Evolutionary conservation across 2,888 invertebrate species (phyloP), one percentile per base, ranked within the genome.

Genomic region (Anthophora plumipes): DNA sequence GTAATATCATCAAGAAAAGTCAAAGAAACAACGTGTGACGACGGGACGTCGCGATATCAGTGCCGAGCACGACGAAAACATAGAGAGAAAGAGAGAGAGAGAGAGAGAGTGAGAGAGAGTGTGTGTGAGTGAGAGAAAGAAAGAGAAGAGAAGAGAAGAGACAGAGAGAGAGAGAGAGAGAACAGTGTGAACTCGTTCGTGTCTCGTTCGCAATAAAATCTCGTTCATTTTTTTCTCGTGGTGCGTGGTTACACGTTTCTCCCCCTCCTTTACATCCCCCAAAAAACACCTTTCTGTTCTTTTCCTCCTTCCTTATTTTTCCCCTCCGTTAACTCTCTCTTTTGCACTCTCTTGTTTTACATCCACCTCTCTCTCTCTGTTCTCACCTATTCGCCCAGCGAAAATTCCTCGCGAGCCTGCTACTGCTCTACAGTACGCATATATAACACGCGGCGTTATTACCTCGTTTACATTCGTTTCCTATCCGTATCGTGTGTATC

Each of bases 171-270:
- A 61, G 69, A 54, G 43, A 54, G 68, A 50, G 75, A 61, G 48
- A 70, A 25, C 52, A 72, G 64, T 57, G 78, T 48, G 57, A 75
- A 73, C 75, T 73, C 67, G 48, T 63, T 71, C 48, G 48, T 46
- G 70, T 77, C 70, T 69, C 61, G 83, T 73, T 78, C 68, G 78
- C 54, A 72, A 84, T 82, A 82, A 66, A 31, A 31, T 73, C 60
- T 20, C 55, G 46, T 69, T 72, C 59, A 55, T 70, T 67, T 76
- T n/a, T 20, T 41, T 50, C 37, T 72, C 48, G 72, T 77, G 80
- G 73, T 72, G 80, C 83, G 80, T 80, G n/a, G 85, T 41, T 66
- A 59, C 75, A 69, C 17, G 25, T n/a, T 57, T 43, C 25, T 54
- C 39, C 54, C 78, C 55, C 61, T n/a, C n/a, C n/a, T n/a, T n/a